phyloP scores from a whole-genome alignment of 1,140 invertebrate species.

The Procambarus clarkii region DNA sequence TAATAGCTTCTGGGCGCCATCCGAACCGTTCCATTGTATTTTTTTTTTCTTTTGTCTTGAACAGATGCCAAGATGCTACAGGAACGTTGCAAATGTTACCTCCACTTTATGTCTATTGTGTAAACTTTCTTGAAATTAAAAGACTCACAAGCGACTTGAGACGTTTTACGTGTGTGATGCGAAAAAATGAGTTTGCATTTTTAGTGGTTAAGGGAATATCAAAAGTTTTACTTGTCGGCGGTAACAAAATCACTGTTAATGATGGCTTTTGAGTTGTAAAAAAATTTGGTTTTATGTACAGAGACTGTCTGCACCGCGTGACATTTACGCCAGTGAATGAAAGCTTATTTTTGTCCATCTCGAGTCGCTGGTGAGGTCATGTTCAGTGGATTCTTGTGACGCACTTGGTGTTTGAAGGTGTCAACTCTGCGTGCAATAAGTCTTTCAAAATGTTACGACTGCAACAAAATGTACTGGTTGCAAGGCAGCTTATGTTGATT shows the following conservation, averaged over 20 bases:
- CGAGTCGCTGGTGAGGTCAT: slow-evolving; percentile 47
- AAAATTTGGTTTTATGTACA: background rate
- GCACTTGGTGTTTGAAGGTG: slow-evolving; percentile 58
- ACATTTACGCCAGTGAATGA: too few relatives aligned
- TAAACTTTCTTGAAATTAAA: slow-evolving; percentile 29
- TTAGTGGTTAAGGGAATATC: background rate
- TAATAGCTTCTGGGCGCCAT: slow-evolving; percentile 44
- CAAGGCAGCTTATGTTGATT: slow-evolving; percentile 67
- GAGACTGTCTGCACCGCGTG: too few relatives aligned
- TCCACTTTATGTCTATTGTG: slow-evolving; percentile 55
- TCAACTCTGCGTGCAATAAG: slow-evolving; percentile 67
- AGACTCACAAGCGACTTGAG: slow-evolving; percentile 37
- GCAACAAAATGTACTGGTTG: slow-evolving; percentile 53
- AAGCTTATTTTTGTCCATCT: background rate
- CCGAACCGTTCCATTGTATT: slow-evolving; percentile 41
- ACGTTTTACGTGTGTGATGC: slow-evolving; percentile 3
- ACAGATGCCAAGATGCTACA: slow-evolving; percentile 50
- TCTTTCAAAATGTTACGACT: slow-evolving; percentile 61
- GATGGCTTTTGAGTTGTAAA: background rate
- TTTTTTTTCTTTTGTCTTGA: slow-evolving; percentile 17
- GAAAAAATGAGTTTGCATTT: background rate
- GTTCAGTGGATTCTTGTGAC: slow-evolving; percentile 45
- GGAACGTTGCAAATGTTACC: slow-evolving; percentile 47
- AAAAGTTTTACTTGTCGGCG: background rate
- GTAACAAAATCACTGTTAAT: background rate